These are phyloP conservation scores for Callaeas wilsoni DNA, from an alignment of 2,113 vertebrate species.

Conservation along the genomic window DNA sequence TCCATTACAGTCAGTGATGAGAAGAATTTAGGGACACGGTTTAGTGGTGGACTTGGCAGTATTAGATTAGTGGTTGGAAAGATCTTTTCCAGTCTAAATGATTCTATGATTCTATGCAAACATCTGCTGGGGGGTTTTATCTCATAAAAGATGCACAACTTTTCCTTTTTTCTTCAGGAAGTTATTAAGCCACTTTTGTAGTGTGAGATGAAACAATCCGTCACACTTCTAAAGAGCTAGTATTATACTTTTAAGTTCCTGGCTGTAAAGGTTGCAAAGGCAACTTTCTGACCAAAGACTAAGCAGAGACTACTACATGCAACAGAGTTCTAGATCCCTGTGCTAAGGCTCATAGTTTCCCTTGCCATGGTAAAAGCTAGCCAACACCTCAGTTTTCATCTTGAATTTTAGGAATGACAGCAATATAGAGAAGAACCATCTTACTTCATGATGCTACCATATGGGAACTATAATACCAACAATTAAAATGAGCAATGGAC, in stretches of 20 bases:
- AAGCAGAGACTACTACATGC: neutral
- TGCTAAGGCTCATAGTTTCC: neutral
- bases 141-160: neutral
- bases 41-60: neutral
- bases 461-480: neutral
- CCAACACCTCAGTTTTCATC: neutral
- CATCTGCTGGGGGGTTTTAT: neutral
- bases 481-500: neutral
- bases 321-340: neutral
- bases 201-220: neutral
- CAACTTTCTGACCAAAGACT: neutral
- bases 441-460: neutral
- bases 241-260: neutral
- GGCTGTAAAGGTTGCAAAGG: neutral
- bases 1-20: neutral
- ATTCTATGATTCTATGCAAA: neutral
- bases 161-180: neutral
- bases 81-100: neutral
- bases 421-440: neutral
- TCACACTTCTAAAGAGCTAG: neutral
- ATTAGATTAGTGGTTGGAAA: neutral
- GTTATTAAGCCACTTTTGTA: neutral
- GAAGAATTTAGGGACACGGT: neutral
- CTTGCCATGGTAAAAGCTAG: neutral
- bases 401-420: neutral